Base-by-base conservation (phyloP, 2,888 invertebrate species). In the Leptodirus hochenwartii region DNA sequence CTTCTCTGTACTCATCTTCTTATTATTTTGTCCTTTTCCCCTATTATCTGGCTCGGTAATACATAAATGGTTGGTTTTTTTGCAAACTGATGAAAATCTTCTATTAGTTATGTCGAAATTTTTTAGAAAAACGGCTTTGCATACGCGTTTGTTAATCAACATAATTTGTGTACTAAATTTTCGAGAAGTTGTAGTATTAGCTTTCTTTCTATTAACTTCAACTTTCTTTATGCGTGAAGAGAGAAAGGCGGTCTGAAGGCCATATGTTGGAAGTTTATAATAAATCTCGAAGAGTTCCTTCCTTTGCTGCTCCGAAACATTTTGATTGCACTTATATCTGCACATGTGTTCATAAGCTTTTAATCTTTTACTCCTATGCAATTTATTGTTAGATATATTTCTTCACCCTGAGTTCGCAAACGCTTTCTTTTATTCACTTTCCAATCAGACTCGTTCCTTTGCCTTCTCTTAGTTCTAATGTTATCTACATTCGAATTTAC, bases 171-270 rank as follows among this genome's bases (percentile, higher is more conserved):
- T 6, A n/a, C n/a, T n/a, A 8, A 20, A 20, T 20, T 20, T 20
- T 20, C 20, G 20, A 20, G 6, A 8, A 20, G n/a, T 20, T 20
- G 20, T 20, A 20, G 20, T 20, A 20, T 20, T 20, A 20, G n/a
- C 20, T 20, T 20, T 20, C n/a, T 20, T 20, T 20, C 20, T 20
- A n/a, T 20, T 20, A 20, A 20, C n/a, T n/a, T 20, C 20, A 20
- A 6, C 20, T 20, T 20, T n/a, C n/a, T 20, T n/a, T 20, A 20
- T 20, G n/a, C 20, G n/a, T n/a, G n/a, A 20, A 20, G 20, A 20
- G n/a, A 20, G 20, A 20, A n/a, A 20, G 20, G 20, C 20, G 20
- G n/a, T 20, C 20, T 20, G n/a, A 20, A 20, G n/a, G n/a, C n/a
- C 20, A 20, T 20, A 20, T 20, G 20, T 20, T 20, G 20, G 20